Evolutionary conservation across 2,888 invertebrate species (phyloP), one percentile per base, ranked within the genome.

Genomic region (Drosophila subsilvestris): DNA sequence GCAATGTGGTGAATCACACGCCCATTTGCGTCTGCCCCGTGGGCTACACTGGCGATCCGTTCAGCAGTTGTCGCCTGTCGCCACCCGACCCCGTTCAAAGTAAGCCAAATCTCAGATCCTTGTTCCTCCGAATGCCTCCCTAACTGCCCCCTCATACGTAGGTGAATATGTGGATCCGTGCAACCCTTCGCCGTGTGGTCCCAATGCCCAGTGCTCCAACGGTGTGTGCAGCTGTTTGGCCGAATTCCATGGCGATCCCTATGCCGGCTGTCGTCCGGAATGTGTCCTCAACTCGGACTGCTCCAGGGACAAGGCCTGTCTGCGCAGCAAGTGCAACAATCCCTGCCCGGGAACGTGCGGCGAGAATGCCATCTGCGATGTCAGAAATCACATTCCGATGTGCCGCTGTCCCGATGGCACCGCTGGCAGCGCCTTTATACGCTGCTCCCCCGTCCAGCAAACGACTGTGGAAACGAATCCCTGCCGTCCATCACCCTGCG

Each of bases 341-440:
- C 96, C 96, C n/a, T 96, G 96, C 89, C 92, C 93, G 2, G 94
- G 95, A 58, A 94, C 95, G 37, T 96, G 96, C 89, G 96, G 95
- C 10, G 88, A 92, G 1, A 94, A 95, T 90, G 95, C 96, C 18
- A 93, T 95, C 86, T 97, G 97, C 89, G 93, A 95, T 53, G 96
- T 96, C 8, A 94, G 95, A 42, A 96, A 94, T 87, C 96, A 96
- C 82, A 93, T 94, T 17, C 95, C 96, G 14, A 94, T 95, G 90
- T 94, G 94, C 86, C 93, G 93, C 75, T 94, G 95, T 89, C 81
- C 92, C 55, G 88, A 91, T 73, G 94, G 94, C 29, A 95, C 93
- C 82, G 93, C 93, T 49, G 96, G 96, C 66, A 94, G 96, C 93
- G 95, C 96, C 9, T 95, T 95, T 80, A 90, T 93, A 7, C 93